Evolutionary conservation across 2,888 invertebrate genomes (phyloP), one percentile per base, ranked within the genome.

Genomic region (Lasioglossum figueresi): DNA sequence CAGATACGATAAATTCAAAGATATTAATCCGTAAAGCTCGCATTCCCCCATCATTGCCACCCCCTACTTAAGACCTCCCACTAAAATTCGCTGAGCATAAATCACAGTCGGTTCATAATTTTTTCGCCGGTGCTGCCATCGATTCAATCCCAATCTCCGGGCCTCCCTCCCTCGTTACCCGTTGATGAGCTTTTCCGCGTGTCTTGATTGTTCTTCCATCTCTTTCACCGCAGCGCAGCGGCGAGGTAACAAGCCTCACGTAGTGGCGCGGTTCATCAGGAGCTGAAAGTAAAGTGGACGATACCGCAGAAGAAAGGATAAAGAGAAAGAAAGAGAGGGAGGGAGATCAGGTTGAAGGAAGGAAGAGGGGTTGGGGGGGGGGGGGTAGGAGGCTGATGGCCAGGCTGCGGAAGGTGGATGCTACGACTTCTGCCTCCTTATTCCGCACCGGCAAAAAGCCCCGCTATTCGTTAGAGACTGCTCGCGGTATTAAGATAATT

Each of bases 401-500:
- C 66, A 43, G 31, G 34, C 77, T 34, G 56, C 16, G 37, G 43
- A 63, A 76, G 71, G 76, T 31, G 68, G 72, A 76, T 19, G 76
- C 40, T 70, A 40, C 70, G 82, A 83, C 68, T 81, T 78, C 76
- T 81, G 68, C 85, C 83, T 76, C 80, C 80, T 82, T 79, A 71
- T 72, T 76, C 40, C 87, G 74, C 37, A 52, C 63, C 78, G 76
- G 89, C 91, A 93, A 93, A 94, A 94, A 94, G 71, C 91, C 90
- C 91, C 90, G 91, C 93, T 93, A 93, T 94, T 94, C 94, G 94
- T 94, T 94, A 94, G 92, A 93, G 92, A 23, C 91, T 89, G 91
- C 92, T 92, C 92, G 92, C 91, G 93, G 93, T 94, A 94, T 94
- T 93, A 94, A 94, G 92, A 93, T 93, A 94, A 94, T 93, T 93